phyloP scores from a whole-genome alignment of 2,113 vertebrate species.

The Leptobrachium ailaonicum region DNA sequence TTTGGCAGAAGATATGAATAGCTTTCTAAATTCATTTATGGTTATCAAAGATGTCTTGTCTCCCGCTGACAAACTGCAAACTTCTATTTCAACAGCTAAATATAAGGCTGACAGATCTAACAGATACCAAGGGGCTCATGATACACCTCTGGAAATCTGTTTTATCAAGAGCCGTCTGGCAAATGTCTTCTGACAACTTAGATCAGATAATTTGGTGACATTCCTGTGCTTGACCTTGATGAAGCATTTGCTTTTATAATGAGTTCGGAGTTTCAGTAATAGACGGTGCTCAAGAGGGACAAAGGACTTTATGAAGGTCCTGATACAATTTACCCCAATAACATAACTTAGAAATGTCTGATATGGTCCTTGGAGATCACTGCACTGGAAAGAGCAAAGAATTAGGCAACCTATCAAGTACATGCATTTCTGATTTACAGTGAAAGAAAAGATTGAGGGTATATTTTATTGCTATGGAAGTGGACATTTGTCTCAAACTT shows the following conservation, averaged over 20 bases:
- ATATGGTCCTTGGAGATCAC: background rate
- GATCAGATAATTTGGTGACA: conserved; percentile 21
- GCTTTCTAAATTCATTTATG: conserved; percentile 15
- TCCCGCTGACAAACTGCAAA: conserved; percentile 17
- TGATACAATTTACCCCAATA: background rate
- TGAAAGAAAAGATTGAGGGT: background rate
- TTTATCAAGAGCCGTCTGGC: conserved; percentile 11
- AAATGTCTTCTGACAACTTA: conserved; percentile 15
- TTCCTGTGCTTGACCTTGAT: conserved; percentile 19
- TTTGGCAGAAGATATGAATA: background rate
- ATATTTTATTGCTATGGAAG: too few relatives aligned
- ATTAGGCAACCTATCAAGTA: background rate
- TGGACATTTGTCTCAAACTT: too few relatives aligned
- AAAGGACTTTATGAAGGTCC: background rate
- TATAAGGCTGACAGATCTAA: conserved; percentile 14
- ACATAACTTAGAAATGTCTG: background rate
- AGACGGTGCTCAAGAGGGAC: background rate
- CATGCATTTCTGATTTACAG: background rate
- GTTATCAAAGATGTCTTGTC: conserved; percentile 15
- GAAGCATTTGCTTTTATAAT: conserved; percentile 16
- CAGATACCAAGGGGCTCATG: conserved; percentile 10
- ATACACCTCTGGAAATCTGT: conserved; percentile 14
- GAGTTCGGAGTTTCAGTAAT: background rate
- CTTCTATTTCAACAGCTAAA: conserved; percentile 19
- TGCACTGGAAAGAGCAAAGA: background rate